Percentiles rank a stretch among this genome's conserved stretches.
Conservation (phyloP, 2,888 invertebrate species). For the Mycalesis mineus region DNA sequence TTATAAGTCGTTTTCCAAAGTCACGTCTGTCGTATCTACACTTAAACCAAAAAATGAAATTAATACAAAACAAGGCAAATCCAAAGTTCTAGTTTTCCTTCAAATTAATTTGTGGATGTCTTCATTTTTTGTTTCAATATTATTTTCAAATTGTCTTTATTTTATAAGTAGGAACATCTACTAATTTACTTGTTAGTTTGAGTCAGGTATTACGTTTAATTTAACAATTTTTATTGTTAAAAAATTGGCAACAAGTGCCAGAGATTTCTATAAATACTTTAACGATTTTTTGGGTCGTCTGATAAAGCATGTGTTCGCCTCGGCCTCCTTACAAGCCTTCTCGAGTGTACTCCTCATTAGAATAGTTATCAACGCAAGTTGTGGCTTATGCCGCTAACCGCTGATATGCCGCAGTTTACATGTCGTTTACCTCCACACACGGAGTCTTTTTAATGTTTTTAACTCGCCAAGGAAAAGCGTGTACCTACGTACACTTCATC, state of each 20-base stretch:
- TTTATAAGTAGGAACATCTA: too few relatives aligned
- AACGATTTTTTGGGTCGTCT: constrained; percentile 26
- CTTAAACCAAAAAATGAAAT: too few relatives aligned
- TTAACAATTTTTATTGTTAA: neutral
- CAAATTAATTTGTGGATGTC: too few relatives aligned
- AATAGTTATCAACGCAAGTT: constrained; percentile 74
- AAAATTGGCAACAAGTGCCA: neutral
- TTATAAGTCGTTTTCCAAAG: too few relatives aligned
- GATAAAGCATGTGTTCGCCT: constrained; percentile 49
- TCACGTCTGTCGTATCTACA: too few relatives aligned
- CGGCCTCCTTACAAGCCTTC: constrained; percentile 66
- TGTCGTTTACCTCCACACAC: constrained; percentile 70
- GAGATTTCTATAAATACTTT: constrained; percentile 18
- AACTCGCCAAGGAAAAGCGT: constrained; percentile 53
- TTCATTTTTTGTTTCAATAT: too few relatives aligned
- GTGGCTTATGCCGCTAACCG: constrained; percentile 70
- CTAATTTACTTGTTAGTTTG: too few relatives aligned
- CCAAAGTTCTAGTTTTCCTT: too few relatives aligned
- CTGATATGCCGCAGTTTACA: constrained; percentile 65
- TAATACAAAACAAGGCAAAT: too few relatives aligned
- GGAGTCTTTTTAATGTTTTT: constrained; percentile 46
- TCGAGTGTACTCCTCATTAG: constrained; percentile 65
- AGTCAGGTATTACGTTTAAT: too few relatives aligned
- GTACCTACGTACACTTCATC: constrained; percentile 38
- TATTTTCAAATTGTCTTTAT: too few relatives aligned